Base-by-base conservation (phyloP, 1,140 invertebrate species). In the Aphelinus atriplicis region DNA sequence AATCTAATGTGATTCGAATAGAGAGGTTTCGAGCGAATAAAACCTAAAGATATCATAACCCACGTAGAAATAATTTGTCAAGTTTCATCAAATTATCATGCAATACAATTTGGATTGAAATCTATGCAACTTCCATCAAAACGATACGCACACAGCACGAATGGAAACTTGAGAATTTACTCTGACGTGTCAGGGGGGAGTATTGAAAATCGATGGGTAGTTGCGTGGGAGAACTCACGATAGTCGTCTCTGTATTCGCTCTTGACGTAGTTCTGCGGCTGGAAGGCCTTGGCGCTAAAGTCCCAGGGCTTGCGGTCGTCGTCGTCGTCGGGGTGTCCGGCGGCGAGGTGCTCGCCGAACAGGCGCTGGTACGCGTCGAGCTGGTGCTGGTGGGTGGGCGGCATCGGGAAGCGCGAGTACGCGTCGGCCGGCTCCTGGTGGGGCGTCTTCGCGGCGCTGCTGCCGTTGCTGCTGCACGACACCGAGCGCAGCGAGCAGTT, bases 301-400 rank as follows among this genome's bases (percentile, higher is more conserved):
- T 84, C 82, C 84, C 83, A 86, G 51, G 79, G 75, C 43, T 80
- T 82, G 7, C 71, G 77, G 4, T 85, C 80, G 0, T 86, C 82
- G 2, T 83, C 82, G 50, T 51, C 67, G 56, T 47, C 64, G 55
- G 73, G 74, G 53, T 7, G 60, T 46, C n/a, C 6, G 2, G 9
- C 72, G 64, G 45, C 48, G 48, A 67, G 64, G 1, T 46, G 66
- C 26, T 75, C 66, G 3, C 64, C 66, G 7, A 73, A 60, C 4
- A 73, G 72, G 9, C 6, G 66, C 65, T 63, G 65, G 3, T 66
- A 60, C 10, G 3, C 9, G 46, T 75, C 61, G 46, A 51, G 66
- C 42, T 47, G 9, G 9, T 7, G 56, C n/a, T 55, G 51, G 7
- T 46, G 42, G 71, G 46, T 66, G 71, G 62, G 62, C 71, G 26